Conservation (phyloP, 2,113 vertebrate species). For the Amblyornis subalaris region DNA sequence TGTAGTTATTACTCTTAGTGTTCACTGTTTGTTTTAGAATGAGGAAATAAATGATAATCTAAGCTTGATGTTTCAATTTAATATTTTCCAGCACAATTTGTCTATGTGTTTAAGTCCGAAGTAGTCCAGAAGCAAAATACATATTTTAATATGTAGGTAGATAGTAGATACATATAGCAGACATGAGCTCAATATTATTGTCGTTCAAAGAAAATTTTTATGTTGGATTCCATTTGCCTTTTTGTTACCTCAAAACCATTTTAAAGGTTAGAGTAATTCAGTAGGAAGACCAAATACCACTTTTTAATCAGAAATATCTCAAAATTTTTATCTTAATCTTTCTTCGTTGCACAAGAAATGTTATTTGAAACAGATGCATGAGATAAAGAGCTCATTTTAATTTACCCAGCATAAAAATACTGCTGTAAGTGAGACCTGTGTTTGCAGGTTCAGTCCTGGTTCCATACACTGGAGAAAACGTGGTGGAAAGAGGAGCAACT, state of each 20-base stretch:
- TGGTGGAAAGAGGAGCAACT: not conserved
- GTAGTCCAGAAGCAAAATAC: not conserved
- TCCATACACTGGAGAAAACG: accelerated
- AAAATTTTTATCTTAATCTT: not conserved
- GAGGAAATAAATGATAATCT: not conserved
- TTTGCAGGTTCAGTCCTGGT: not conserved
- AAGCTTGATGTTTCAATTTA: not conserved
- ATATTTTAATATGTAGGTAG: not conserved
- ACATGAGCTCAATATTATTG: not conserved
- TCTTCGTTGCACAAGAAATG: not conserved
- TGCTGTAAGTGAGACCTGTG: not conserved
- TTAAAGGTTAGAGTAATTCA: not conserved
- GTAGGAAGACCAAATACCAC: not conserved
- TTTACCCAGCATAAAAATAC: not conserved
- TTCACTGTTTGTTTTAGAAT: not conserved
- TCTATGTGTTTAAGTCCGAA: not conserved
- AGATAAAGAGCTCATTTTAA: not conserved
- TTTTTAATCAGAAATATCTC: not conserved
- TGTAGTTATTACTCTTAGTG: not conserved
- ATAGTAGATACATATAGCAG: not conserved
- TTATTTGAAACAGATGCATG: not conserved
- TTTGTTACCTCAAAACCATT: not conserved
- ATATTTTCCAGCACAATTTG: not conserved
- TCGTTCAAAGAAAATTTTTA: not conserved
- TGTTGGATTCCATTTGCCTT: not conserved